Percentiles rank a stretch among this genome's conserved stretches.
These are phyloP conservation scores for Mergus octosetaceus DNA, from an alignment of 2,797 vertebrate species.

Conservation along the genomic window DNA sequence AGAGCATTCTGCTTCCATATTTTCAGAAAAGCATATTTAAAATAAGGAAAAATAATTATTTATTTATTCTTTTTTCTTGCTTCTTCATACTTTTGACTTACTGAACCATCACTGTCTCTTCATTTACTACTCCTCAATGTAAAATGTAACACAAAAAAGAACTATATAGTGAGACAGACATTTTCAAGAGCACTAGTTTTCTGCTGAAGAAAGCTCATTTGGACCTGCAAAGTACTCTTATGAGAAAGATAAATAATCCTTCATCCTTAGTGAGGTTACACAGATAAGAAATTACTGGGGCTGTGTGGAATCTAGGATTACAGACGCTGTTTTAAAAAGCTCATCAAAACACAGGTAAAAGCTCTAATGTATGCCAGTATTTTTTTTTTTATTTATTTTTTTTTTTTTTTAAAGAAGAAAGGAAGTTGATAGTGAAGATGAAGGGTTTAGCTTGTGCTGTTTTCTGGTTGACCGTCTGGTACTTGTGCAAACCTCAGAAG, in stretches of 20 bases:
- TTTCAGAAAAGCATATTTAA: not conserved
- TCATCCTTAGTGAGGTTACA: not conserved
- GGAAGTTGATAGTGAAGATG: not conserved
- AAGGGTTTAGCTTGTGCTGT: not conserved
- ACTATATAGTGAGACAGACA: not conserved
- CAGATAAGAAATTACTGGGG: not conserved
- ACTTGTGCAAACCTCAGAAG: slow-evolving; percentile 12
- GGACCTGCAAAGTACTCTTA: not conserved
- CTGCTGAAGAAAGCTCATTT: not conserved
- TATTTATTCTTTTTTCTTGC: not conserved
- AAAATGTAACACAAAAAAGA: not conserved
- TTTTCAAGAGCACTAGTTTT: not conserved
- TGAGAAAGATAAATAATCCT: not conserved
- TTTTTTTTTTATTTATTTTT: slow-evolving; percentile 20
- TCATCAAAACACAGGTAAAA: not conserved
- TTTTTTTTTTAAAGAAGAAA: slow-evolving; percentile 8
- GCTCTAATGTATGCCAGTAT: not conserved
- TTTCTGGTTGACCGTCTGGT: not conserved
- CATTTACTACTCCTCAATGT: not conserved
- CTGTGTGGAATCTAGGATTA: not conserved
- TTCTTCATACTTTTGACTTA: not conserved
- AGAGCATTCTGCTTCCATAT: not conserved
- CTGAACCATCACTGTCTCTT: not conserved
- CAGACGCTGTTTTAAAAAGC: not conserved
- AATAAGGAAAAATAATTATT: not conserved